Percentiles rank a stretch among this genome's conserved stretches.
Conservation (phyloP, 2,797 vertebrate genomes). For the Rhadinocentrus ornatus region DNA sequence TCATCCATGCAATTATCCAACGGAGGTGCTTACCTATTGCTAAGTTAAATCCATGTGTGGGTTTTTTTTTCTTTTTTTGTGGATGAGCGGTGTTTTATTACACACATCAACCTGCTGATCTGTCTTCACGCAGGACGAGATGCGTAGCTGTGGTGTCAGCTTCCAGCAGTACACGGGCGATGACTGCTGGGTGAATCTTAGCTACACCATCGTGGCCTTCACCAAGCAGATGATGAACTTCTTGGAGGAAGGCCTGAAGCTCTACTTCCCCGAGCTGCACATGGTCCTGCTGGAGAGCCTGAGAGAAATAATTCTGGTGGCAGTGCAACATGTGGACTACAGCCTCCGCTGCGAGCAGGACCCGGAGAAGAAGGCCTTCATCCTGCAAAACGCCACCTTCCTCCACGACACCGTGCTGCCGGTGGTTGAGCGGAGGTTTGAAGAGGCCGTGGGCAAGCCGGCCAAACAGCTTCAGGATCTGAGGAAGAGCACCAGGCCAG, state of each 20-base stretch:
- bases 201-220: conserved; percentile 97
- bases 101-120: not conserved
- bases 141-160: conserved; percentile 89
- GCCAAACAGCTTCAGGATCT: conserved; percentile 97
- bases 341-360: conserved; percentile 98
- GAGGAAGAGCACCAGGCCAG: conserved; percentile 88
- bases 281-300: conserved; percentile 98
- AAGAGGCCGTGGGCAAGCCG: conserved; percentile 96
- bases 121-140: conserved; percentile 85
- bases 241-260: conserved; percentile 94
- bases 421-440: conserved; percentile 94
- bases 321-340: conserved; percentile 97
- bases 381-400: conserved; percentile 94
- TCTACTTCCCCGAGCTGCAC: conserved; percentile 97
- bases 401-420: conserved; percentile 96
- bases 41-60: too few species aligned
- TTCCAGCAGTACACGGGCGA: conserved; percentile 96
- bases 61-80: too few species aligned
- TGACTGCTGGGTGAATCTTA: conserved; percentile 99
- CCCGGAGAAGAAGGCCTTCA: conserved; percentile 93
- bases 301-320: conserved; percentile 94
- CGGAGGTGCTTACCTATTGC: too few species aligned
- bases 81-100: too few species aligned
- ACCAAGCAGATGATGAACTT: conserved; percentile 99
- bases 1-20: too few species aligned